These are phyloP conservation scores for Scyliorhinus canicula DNA, from an alignment of 2,797 vertebrate species.

Conservation along the genomic window DNA sequence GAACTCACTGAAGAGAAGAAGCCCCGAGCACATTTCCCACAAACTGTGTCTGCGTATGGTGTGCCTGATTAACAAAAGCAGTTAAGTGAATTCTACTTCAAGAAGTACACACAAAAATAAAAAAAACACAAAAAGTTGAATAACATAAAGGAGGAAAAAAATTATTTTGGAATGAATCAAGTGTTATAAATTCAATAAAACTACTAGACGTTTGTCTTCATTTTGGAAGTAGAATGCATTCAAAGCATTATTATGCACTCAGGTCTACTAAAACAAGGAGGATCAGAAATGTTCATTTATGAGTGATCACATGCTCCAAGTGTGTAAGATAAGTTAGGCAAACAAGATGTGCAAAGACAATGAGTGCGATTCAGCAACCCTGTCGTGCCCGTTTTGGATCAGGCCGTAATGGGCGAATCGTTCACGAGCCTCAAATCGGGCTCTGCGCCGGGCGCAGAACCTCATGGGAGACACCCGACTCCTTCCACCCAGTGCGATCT, in stretches of 20 bases:
- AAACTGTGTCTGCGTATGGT: constrained; percentile 50
- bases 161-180: neutral
- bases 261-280: neutral
- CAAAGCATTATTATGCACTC: neutral
- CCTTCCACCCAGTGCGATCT: too few species aligned
- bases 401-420: too few species aligned
- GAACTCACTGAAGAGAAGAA: constrained; percentile 54
- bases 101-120: neutral
- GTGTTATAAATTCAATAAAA: neutral
- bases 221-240: neutral
- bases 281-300: neutral
- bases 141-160: neutral
- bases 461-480: too few species aligned
- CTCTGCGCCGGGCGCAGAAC: too few species aligned
- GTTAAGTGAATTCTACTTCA: neutral
- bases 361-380: too few species aligned
- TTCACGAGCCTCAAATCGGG: too few species aligned
- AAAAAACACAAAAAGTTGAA: neutral
- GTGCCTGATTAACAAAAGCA: constrained; percentile 50
- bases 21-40: constrained; percentile 50
- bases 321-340: neutral
- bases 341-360: neutral
- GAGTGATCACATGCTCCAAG: neutral
- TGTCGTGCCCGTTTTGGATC: too few species aligned
- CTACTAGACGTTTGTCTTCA: neutral